Percentiles rank a stretch among this genome's conserved stretches.
Conservation (phyloP, 1,140 invertebrate genomes). For the Yoshiicerus persimilis region DNA sequence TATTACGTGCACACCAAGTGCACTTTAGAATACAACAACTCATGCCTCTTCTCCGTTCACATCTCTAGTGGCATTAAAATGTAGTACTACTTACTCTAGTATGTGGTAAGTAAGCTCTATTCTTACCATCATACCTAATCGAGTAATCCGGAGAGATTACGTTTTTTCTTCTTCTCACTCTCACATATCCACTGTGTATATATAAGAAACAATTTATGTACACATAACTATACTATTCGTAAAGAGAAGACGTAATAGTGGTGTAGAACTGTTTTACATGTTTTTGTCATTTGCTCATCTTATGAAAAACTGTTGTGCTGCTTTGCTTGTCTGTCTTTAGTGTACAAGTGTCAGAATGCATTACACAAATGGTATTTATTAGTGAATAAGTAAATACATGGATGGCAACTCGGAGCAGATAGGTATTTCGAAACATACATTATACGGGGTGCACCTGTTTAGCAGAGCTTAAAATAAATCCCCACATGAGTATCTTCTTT, state of each 20-base stretch:
- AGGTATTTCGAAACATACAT: background rate
- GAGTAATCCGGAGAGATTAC: background rate
- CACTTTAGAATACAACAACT: background rate
- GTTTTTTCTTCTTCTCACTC: background rate
- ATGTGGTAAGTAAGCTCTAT: background rate
- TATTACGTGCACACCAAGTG: background rate
- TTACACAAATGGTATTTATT: background rate
- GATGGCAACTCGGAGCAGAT: background rate
- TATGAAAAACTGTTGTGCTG: background rate
- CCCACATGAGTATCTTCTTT: constrained; percentile 43
- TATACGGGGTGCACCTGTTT: constrained; percentile 44
- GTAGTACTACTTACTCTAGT: background rate
- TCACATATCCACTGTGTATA: too few species aligned
- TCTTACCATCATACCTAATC: background rate
- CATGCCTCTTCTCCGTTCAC: background rate
- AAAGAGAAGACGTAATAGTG: too few species aligned
- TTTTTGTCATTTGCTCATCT: background rate
- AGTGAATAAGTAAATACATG: background rate
- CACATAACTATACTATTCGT: too few species aligned
- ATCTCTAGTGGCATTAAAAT: background rate
- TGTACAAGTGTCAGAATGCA: background rate
- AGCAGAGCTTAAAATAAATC: constrained; percentile 40
- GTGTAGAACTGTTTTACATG: too few species aligned
- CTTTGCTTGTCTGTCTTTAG: background rate
- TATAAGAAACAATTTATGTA: background rate